Base-by-base conservation (phyloP, 2,888 invertebrate species). In the Hirtodrosophila histrioides region DNA sequence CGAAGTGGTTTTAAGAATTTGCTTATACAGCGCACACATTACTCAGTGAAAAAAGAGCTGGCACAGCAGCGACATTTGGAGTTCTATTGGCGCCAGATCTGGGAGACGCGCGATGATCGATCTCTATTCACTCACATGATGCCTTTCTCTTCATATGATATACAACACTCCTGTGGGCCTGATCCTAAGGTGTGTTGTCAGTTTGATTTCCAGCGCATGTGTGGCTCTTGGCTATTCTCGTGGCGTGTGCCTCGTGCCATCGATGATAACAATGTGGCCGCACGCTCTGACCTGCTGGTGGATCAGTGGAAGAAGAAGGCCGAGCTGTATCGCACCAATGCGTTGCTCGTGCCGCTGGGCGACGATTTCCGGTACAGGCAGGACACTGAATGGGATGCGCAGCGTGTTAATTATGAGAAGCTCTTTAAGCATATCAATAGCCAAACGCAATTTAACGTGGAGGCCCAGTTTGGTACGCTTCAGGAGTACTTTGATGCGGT, bases 111-210 rank as follows among this genome's bases (percentile, higher is more conserved):
- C 10, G 96, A 96, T 0, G 93, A 94, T 56, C 96, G 96, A 0
- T 98, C 98, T 80, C 94, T 99, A 84, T 95, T 98, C 55, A 98
- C 98, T 1, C 99, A 99, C 89, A 94, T 99, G 95, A 99, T 99
- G 97, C 99, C 99, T 0, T 99, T 99, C 92, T 99, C 99, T 92
- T 98, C 97, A 0, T 99, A 99, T 86, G 99, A 99, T 89, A 94
- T 99, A 7, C 99, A 99, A 0, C 99, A 99, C 90, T 98, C 99
- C 0, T 99, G 99, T 90, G 99, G 99, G 0, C 99, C 99, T 0
- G 98, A 99, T 92, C 92, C 92, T 0, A 93, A 95, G 93, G 91
- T 96, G 31, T 99, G 99, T 91, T 99, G 99, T 89, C 99, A 99
- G 91, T 99, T 99, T 92, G 99, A 99, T 92, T 99, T 99, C 91